A percentile compares a stretch with the other conserved stretches of the same genome.
phyloP scores from a whole-genome alignment of 2,113 vertebrate species.

The Vicugna pacos region DNA sequence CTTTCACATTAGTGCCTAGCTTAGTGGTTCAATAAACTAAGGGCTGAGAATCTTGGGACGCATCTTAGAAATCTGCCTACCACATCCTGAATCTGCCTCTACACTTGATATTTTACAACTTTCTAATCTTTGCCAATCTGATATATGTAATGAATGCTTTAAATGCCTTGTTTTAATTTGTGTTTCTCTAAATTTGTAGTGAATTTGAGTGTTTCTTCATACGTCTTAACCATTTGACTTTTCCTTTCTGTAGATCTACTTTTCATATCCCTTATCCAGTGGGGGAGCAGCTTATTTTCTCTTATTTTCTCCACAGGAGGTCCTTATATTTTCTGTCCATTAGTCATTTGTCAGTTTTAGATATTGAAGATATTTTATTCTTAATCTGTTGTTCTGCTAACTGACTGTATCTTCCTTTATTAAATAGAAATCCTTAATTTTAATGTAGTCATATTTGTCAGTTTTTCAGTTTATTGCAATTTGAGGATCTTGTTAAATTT shows the following conservation, averaged over 20 bases:
- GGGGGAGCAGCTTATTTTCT: background rate
- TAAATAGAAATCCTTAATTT: conserved; percentile 16
- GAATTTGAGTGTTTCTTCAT: background rate
- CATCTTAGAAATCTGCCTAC: background rate
- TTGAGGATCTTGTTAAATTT: background rate
- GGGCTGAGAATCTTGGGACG: background rate
- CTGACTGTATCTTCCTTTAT: background rate
- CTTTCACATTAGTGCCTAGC: background rate
- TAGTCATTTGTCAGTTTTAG: background rate
- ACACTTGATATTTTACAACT: background rate
- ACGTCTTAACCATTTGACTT: background rate
- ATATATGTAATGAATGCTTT: background rate
- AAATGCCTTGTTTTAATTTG: conserved; percentile 24
- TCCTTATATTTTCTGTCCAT: background rate
- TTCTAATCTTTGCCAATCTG: background rate
- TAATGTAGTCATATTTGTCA: background rate
- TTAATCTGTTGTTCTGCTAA: background rate
- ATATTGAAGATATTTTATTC: background rate
- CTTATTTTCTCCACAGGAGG: background rate
- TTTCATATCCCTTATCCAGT: background rate
- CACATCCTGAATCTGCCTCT: background rate
- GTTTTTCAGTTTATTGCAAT: background rate
- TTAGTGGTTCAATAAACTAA: background rate
- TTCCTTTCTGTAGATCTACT: background rate
- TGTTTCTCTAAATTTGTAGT: background rate